These are phyloP conservation scores for Typhlichthys eigenmanni DNA, from an alignment of 2,797 vertebrate species.

Conservation along the genomic window DNA sequence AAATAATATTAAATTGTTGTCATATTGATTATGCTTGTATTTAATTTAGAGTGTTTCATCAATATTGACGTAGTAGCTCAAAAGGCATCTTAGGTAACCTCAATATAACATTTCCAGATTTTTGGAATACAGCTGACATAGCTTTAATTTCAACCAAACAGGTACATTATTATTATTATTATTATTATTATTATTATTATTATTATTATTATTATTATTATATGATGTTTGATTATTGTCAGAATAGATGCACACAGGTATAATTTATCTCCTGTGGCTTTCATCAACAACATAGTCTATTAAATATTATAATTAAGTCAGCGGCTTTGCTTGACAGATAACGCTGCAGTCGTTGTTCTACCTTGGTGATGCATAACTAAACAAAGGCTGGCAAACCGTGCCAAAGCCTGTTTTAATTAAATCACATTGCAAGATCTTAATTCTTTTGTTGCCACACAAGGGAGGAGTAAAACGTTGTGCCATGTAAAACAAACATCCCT, in stretches of 20 bases:
- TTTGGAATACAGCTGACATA: neutral
- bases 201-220: neutral
- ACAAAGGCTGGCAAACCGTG: conserved; percentile 51
- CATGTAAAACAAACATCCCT: conserved; percentile 40
- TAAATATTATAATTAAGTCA: conserved; percentile 51
- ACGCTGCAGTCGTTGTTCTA: conserved; percentile 27
- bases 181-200: no score
- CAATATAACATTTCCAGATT: no score
- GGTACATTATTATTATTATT: neutral
- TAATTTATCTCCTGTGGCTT: conserved; percentile 40
- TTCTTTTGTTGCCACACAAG: conserved; percentile 46
- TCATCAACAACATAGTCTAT: conserved; percentile 40
- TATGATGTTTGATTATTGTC: conserved; percentile 20
- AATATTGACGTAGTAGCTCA: conserved; percentile 16
- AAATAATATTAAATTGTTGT: conserved; percentile 10
- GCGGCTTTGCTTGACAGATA: conserved; percentile 45
- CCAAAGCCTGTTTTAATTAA: conserved; percentile 55
- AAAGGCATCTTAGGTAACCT: neutral
- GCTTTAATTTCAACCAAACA: conserved; percentile 6
- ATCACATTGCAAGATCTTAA: conserved; percentile 45
- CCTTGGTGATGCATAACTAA: conserved; percentile 52
- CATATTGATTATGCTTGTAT: conserved; percentile 3
- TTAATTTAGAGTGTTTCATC: conserved; percentile 1
- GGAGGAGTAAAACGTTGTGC: conserved; percentile 27
- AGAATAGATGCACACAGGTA: conserved; percentile 19